Evolutionary conservation across 2,113 vertebrate genomes (phyloP), one percentile per base, ranked within the genome.

Genomic region (Petrocephalus microphthalmus): DNA sequence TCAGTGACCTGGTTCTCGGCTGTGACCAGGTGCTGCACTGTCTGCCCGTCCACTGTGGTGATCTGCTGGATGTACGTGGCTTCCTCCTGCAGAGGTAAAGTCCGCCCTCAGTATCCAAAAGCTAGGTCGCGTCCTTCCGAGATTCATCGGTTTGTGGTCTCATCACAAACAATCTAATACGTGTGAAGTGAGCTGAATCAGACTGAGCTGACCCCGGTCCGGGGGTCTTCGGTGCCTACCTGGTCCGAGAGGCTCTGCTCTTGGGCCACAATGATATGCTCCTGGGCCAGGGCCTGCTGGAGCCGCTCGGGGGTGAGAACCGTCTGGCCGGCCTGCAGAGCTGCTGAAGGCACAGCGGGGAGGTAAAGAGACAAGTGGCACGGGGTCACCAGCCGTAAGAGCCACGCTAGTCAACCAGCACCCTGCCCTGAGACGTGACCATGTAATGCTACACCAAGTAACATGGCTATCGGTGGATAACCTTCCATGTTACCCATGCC

Each of bases 31-130:
- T 99, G 98, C 94, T 99, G 98, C 19, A 99, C 97, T 0, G 96
- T 98, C 93, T 99, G 97, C 8, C 98, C 98, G 0, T 99, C 98
- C 0, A 98, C 96, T 0, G 98, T 99, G 0, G 97, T 98, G 89
- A 99, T 98, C 92, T 99, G 98, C 91, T 99, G 98, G 93, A 99
- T 99, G 88, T 98, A 99, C 0, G 98, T 89, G 2, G 97, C 96
- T 88, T 99, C 98, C 92, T 98, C 98, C 98, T 99, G 94, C 90
- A 88, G 4, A 57, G 89, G 17, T 19, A 87, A 49, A 0, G 47
- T 67, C 33, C 4, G 85, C 33, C 64, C 49, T n/a, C 56, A 51
- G 53, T 29, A 33, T 15, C 20, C 52, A 84, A 81, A 89, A 81
- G 51, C 88, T 42, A 10, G 51, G 0, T 20, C 29, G 52, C 45